Percentiles rank a stretch among this genome's conserved stretches.
phyloP scores from a whole-genome alignment of 2,888 invertebrate species.

The Torymus texanus region DNA sequence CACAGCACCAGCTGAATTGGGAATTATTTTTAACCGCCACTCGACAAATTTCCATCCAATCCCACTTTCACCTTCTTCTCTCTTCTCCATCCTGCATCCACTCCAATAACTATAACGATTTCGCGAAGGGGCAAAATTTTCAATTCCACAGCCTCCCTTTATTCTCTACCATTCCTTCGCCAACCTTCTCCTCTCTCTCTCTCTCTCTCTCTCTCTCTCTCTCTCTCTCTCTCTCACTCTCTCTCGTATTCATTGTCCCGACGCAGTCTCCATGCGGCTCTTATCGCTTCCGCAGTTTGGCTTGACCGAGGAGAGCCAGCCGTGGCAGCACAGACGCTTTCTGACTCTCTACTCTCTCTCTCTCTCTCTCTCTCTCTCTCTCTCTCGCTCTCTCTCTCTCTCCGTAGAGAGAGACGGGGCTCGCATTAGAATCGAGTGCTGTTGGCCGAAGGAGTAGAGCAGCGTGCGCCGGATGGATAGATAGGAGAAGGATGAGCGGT shows the following conservation, averaged over 20 bases:
- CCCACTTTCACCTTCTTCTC: not conserved
- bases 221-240: slow-evolving; percentile 10
- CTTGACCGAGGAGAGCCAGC: slow-evolving; percentile 38
- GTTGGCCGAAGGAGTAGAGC: slow-evolving; percentile 23
- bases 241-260: slow-evolving; percentile 48
- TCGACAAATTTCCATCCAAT: slow-evolving; percentile 48
- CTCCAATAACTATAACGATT: slow-evolving; percentile 54
- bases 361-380: too few species aligned
- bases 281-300: slow-evolving; percentile 52
- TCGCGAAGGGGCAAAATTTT: slow-evolving; percentile 42
- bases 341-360: slow-evolving; percentile 18
- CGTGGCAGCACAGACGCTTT: slow-evolving; percentile 21
- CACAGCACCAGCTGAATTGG: too few species aligned
- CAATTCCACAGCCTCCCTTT: slow-evolving; percentile 43
- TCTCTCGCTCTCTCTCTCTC: too few species aligned
- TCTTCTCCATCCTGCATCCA: not conserved
- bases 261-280: slow-evolving; percentile 23
- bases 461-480: slow-evolving; percentile 13
- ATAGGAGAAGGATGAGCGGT: not conserved
- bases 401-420: slow-evolving; percentile 6
- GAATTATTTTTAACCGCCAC: not conserved
- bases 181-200: slow-evolving; percentile 2
- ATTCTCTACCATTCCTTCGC: not conserved
- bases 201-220: slow-evolving; percentile 22
- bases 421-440: slow-evolving; percentile 52